Base-by-base conservation (phyloP, 2,113 vertebrate genomes). In the Halcyon senegalensis region DNA sequence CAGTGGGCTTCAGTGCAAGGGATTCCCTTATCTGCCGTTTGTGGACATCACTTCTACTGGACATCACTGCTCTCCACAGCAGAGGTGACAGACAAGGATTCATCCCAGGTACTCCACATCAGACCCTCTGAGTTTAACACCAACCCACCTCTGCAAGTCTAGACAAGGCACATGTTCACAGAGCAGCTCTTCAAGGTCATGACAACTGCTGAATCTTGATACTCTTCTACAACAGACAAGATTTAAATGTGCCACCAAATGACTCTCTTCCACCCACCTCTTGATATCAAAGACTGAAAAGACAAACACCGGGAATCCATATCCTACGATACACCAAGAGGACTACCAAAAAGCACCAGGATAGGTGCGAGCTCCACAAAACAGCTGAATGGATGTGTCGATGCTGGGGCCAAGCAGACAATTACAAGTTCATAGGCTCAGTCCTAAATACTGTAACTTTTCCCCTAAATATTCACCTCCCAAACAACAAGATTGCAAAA, bases 181-280 rank as follows among this genome's bases (percentile, higher is more conserved):
- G 23, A 0, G 7, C 5, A 50, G 10, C 27, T 87, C 31, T 48
- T 20, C 33, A 27, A n/a, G 0, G 5, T 9, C 24, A 14, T 5
- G 9, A 27, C 17, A 28, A 44, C 31, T 59, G 24, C 4, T 53
- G 46, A 87, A 74, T 64, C n/a, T 56, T 62, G 24, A 30, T 16
- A 31, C 16, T 74, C 5, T 39, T 62, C 27, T 44, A 13, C 13
- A 68, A 48, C 4, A 75, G 19, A 37, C 7, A 68, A 23, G 13
- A 70, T 15, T 39, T 70, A 58, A 50, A 77, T 6, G 4, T 16
- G 16, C 6, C 10, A 37, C 53, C 50, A 60, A 60, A 25, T 20
- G 2, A 33, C 24, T 19, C 9, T 27, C 50, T 70, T 60, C 14
- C 19, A 58, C 27, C 14, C 23, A 53, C 31, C 62, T 15, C 13